A percentile compares a stretch with the other conserved stretches of the same genome.
phyloP scores from a whole-genome alignment of 2,797 vertebrate genomes.

The Sardinella longiceps region DNA sequence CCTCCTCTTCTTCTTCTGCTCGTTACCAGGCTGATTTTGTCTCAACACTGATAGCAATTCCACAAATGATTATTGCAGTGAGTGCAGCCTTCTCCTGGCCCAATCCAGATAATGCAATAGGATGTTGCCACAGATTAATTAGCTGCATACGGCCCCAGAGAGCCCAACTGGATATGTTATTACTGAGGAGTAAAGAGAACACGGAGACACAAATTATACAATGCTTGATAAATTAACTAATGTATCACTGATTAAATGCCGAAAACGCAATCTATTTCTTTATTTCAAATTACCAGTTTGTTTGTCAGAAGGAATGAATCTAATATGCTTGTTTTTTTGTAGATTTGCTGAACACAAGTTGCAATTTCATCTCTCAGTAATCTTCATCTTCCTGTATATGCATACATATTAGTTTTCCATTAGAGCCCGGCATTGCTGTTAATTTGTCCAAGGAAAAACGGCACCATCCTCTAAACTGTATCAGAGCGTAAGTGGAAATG shows the following conservation, averaged over 20 bases:
- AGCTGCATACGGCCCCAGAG: conserved; percentile 61
- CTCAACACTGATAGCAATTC: neutral
- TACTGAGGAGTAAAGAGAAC: conserved; percentile 60
- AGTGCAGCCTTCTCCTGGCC: conserved; percentile 55
- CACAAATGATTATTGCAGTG: conserved; percentile 55
- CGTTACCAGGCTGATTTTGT: neutral
- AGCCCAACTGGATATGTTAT: conserved; percentile 61
- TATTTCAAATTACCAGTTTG: conserved; percentile 57
- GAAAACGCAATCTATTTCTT: conserved; percentile 60
- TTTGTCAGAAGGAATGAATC: conserved; percentile 56
- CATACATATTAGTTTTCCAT: conserved; percentile 38
- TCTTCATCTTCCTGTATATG: conserved; percentile 39
- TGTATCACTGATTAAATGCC: conserved; percentile 63
- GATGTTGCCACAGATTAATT: conserved; percentile 64
- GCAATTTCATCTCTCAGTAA: conserved; percentile 45
- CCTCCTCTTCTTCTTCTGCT: neutral
- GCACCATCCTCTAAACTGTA: neutral
- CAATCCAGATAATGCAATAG: conserved; percentile 63
- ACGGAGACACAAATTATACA: conserved; percentile 62
- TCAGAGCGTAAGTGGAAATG: neutral
- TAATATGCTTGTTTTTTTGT: conserved; percentile 42
- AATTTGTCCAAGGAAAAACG: conserved; percentile 17
- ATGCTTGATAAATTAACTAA: conserved; percentile 65
- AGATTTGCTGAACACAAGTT: conserved; percentile 45
- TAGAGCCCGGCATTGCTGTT: conserved; percentile 38